Evolutionary conservation across 2,113 vertebrate genomes (phyloP), one percentile per base, ranked within the genome.

Genomic region (Notechis scutatus): DNA sequence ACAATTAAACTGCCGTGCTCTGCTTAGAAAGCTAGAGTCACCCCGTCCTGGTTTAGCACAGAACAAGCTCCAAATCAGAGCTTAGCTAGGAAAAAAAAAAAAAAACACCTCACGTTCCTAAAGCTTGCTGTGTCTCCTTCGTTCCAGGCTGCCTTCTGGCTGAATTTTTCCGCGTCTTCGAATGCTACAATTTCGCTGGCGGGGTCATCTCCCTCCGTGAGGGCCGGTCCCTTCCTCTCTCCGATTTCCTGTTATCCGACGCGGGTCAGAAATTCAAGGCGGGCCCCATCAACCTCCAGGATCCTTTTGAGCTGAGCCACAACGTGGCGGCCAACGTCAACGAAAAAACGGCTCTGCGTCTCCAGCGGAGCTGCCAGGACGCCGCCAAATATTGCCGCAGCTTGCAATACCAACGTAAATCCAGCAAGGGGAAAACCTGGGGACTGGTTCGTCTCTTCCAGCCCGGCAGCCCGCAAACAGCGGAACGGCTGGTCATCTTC

Each of bases 301-400:
- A 99, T 93, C 99, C 99, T 0, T 99, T 99, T 39, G 99, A 99
- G 93, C 96, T 98, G 39, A 98, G 97, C 94, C 99, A 99, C 97
- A 99, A 99, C 0, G 98, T 99, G 18, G 98, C 98, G 0, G 98
- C 98, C 56, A 99, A 99, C 23, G 96, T 99, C 92, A 99, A 97
- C 0, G 97, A 98, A 39, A 98, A 98, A 15, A 97, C 98, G 0
- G 98, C 97, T 0, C 96, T 95, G 55, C 97, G 95, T 21, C 98
- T 99, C 1, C 96, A 96, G 94, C 96, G 89, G 55, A 98, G 98
- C 93, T 99, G 98, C 90, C 97, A 97, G 4, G 97, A 96, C 0
- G 98, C 98, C 0, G 98, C 98, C 92, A 98, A 97, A 89, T 98
- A 98, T 85, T 99, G 99, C 95, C 98, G 98, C 87, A 98, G 99